Percentiles rank a stretch among this genome's conserved stretches.
phyloP scores from a whole-genome alignment of 2,797 vertebrate genomes.

The Loriculus beryllinus region DNA sequence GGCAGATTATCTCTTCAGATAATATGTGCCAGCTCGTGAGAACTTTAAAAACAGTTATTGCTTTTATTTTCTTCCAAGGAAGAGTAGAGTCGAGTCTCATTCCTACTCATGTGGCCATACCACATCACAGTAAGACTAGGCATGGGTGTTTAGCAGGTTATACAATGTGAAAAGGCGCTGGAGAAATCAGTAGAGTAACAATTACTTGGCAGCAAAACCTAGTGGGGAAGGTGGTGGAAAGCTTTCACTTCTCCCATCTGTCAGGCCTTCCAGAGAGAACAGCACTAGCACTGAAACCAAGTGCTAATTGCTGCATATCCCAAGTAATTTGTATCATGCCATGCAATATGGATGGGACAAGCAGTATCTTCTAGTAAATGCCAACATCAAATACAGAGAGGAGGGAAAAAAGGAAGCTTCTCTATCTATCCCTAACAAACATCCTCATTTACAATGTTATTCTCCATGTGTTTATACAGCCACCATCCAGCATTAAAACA shows the following conservation, averaged over 20 bases:
- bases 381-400: conserved; percentile 40
- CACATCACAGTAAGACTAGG: neutral
- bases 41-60: conserved; percentile 38
- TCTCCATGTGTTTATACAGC: neutral
- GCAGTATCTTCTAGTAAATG: conserved; percentile 41
- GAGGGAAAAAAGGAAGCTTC: neutral
- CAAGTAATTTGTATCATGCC: conserved; percentile 61
- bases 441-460: neutral
- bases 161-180: neutral
- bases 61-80: conserved; percentile 53
- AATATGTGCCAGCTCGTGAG: neutral
- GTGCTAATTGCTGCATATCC: conserved; percentile 46
- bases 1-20: conserved; percentile 20
- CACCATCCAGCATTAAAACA: neutral
- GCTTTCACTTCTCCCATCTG: conserved; percentile 48
- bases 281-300: neutral
- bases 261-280: conserved; percentile 37
- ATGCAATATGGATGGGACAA: conserved; percentile 32
- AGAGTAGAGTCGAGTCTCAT: neutral
- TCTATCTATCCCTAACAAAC: neutral
- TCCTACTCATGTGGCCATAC: conserved; percentile 21
- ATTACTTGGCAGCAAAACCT: conserved; percentile 56
- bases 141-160: conserved; percentile 12
- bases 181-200: conserved; percentile 29
- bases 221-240: conserved; percentile 16